Evolutionary conservation across 2,113 vertebrate species (phyloP).

Genomic region (Scatophagus argus): DNA sequence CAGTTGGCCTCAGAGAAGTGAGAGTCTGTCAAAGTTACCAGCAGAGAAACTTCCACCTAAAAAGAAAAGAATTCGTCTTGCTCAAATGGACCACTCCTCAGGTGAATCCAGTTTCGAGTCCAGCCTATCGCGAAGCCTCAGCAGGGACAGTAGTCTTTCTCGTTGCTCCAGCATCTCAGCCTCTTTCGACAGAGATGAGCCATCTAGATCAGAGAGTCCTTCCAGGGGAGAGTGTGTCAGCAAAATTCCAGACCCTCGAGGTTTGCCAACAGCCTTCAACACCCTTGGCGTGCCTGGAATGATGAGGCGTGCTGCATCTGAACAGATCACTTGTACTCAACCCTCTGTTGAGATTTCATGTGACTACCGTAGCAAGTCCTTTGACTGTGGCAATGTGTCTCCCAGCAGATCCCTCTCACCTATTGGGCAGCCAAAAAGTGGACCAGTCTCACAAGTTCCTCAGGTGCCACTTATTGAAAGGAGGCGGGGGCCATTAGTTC

Average conservation of each 20-base stretch:
- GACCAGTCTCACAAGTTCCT: slow-evolving; percentile 68
- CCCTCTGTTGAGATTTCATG: slow-evolving; percentile 89
- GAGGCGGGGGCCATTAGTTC: slow-evolving; percentile 92
- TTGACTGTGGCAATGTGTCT: slow-evolving; percentile 91
- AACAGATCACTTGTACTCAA: slow-evolving; percentile 92
- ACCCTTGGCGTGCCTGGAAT: slow-evolving; percentile 90
- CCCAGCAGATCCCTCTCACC: slow-evolving; percentile 80
- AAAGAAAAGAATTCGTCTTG: slow-evolving; percentile 96
- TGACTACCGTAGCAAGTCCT: slow-evolving; percentile 96
- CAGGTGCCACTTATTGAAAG: slow-evolving; percentile 95
- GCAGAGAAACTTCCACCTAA: slow-evolving; percentile 98
- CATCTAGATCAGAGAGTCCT: slow-evolving; percentile 86
- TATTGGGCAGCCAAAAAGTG: slow-evolving; percentile 78
- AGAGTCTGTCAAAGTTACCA: slow-evolving; percentile 94
- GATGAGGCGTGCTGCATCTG: slow-evolving; percentile 94
- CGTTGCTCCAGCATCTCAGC: slow-evolving; percentile 93
- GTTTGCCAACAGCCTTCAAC: slow-evolving; percentile 86
- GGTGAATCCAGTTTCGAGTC: slow-evolving; percentile 95
- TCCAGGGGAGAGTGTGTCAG: slow-evolving; percentile 83
- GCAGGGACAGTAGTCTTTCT: slow-evolving; percentile 95
- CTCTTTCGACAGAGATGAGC: slow-evolving; percentile 94
- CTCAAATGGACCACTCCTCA: slow-evolving; percentile 96
- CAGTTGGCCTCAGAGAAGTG: slow-evolving; percentile 97
- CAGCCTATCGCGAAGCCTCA: slow-evolving; percentile 92
- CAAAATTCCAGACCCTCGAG: slow-evolving; percentile 87